phyloP scores from a whole-genome alignment of 2,888 invertebrate genomes.

The Steromphala cineraria region DNA sequence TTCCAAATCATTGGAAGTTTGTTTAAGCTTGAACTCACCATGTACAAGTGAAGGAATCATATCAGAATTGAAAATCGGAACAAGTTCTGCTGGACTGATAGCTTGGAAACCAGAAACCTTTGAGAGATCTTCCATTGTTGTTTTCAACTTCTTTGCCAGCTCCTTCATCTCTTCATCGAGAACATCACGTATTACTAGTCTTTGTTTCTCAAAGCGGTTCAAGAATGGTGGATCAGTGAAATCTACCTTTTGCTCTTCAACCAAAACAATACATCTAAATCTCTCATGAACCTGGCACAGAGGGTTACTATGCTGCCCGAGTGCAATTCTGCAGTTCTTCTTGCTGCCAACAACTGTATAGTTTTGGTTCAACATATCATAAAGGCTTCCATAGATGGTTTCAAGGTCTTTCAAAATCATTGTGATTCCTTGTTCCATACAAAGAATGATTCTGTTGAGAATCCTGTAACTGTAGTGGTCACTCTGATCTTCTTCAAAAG shows the following conservation, averaged over 20 bases:
- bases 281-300: conserved; percentile 33
- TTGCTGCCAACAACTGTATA: conserved; percentile 26
- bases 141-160: neutral
- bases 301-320: conserved; percentile 32
- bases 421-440: conserved; percentile 33
- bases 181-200: conserved; percentile 36
- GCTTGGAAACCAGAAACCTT: neutral
- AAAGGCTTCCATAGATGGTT: conserved; percentile 43
- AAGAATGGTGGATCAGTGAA: conserved; percentile 38
- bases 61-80: conserved; percentile 9
- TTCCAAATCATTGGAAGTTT: neutral
- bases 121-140: neutral
- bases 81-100: neutral
- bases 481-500: conserved; percentile 28
- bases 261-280: conserved; percentile 36
- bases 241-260: conserved; percentile 26
- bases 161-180: neutral
- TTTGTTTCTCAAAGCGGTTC: conserved; percentile 48
- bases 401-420: conserved; percentile 36
- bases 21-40: neutral
- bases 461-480: conserved; percentile 36
- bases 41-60: conserved; percentile 19
- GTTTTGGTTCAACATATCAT: conserved; percentile 47
- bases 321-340: conserved; percentile 29
- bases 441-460: conserved; percentile 30